Evolutionary conservation across 2,113 vertebrate species (phyloP).

Genomic region (Sarotherodon lohbergeri): DNA sequence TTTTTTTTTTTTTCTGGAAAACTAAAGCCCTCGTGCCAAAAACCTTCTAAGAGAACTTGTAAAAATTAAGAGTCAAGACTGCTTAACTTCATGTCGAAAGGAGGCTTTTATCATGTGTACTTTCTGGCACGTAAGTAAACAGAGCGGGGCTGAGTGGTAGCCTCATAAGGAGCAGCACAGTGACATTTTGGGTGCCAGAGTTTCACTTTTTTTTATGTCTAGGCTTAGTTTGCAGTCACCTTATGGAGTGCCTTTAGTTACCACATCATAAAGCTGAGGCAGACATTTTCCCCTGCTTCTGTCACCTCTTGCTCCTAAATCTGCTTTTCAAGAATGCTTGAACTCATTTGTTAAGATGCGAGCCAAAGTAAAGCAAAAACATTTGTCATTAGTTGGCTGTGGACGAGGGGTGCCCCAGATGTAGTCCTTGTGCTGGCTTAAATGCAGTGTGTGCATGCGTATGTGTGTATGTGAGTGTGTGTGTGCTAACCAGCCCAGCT

Average conservation of each 20-base stretch:
- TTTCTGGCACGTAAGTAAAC: slow-evolving; percentile 59
- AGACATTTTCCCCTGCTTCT: slow-evolving; percentile 68
- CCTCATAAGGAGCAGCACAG: slow-evolving; percentile 37
- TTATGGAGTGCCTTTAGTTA: slow-evolving; percentile 76
- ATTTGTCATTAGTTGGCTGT: slow-evolving; percentile 55
- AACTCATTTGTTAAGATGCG: slow-evolving; percentile 71
- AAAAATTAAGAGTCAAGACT: slow-evolving; percentile 49
- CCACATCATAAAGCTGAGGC: slow-evolving; percentile 73
- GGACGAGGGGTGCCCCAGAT: slow-evolving; percentile 49
- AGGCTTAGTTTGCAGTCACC: slow-evolving; percentile 64
- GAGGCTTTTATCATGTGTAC: slow-evolving; percentile 59
- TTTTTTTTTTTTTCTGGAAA: neutral
- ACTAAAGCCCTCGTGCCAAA: slow-evolving; percentile 30
- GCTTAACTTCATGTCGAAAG: slow-evolving; percentile 34
- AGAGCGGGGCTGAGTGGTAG: slow-evolving; percentile 8
- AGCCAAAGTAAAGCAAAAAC: slow-evolving; percentile 69
- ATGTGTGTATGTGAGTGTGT: neutral
- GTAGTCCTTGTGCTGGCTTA: slow-evolving; percentile 40
- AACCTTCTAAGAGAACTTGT: slow-evolving; percentile 32
- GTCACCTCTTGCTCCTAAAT: slow-evolving; percentile 85
- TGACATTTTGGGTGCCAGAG: slow-evolving; percentile 49
- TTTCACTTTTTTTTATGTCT: slow-evolving; percentile 33
- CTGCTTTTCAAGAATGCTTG: slow-evolving; percentile 81
- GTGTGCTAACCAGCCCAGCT: slow-evolving; percentile 67
- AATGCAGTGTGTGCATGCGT: neutral